Evolutionary conservation across 2,888 invertebrate genomes (phyloP).

Genomic region (Eupithecia subumbrata): DNA sequence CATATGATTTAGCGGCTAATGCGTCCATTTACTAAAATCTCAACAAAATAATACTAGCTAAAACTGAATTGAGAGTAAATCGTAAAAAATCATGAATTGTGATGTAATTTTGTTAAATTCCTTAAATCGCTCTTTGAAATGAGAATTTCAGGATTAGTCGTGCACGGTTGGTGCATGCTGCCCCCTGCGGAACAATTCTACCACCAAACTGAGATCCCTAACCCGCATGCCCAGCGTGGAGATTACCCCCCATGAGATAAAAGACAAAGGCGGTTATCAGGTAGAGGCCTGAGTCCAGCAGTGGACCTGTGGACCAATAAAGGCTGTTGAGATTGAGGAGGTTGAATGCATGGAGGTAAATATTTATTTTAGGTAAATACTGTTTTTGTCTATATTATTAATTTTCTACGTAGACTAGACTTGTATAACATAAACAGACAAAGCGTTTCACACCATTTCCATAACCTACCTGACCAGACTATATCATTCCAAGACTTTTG

Average conservation of each 20-base stretch:
- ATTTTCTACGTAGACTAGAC: slow-evolving; percentile 41
- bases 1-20: neutral
- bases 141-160: neutral
- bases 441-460: slow-evolving; percentile 24
- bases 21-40: neutral
- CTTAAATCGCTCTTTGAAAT: neutral
- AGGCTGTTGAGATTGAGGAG: too few species aligned
- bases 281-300: too few species aligned
- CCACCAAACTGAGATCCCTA: too few species aligned
- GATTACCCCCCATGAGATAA: too few species aligned
- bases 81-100: neutral
- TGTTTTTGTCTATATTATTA: slow-evolving; percentile 13
- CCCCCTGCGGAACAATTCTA: too few species aligned
- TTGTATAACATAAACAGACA: slow-evolving; percentile 36
- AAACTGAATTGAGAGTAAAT: neutral
- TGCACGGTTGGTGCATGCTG: too few species aligned
- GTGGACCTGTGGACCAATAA: too few species aligned
- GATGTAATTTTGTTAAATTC: neutral
- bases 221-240: too few species aligned
- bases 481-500: slow-evolving; percentile 34
- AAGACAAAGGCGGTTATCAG: too few species aligned
- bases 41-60: neutral
- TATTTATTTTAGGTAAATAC: neutral
- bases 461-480: slow-evolving; percentile 18
- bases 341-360: neutral